Conservation (phyloP, 2,113 vertebrate genomes). For the Cheilinus undulatus region DNA sequence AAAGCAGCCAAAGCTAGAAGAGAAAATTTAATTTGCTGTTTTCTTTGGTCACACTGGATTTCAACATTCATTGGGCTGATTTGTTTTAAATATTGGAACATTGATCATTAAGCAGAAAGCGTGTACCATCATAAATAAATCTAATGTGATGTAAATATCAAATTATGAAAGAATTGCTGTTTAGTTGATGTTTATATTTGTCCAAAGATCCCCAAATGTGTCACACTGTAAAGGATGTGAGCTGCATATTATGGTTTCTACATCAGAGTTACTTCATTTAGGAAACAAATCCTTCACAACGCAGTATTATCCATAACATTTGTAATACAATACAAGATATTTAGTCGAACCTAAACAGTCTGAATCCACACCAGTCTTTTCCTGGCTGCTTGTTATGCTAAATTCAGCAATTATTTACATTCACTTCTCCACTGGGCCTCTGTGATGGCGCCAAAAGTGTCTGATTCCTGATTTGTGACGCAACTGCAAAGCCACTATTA, state of each 20-base stretch:
- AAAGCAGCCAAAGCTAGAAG: not conserved
- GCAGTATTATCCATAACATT: slow-evolving; percentile 11
- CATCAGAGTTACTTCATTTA: slow-evolving; percentile 8
- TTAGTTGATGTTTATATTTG: not conserved
- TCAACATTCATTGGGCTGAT: not conserved
- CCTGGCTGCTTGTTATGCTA: slow-evolving; percentile 1
- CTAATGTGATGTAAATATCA: not conserved
- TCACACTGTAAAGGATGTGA: not conserved
- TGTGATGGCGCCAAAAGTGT: slow-evolving; percentile 63
- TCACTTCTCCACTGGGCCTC: slow-evolving; percentile 45
- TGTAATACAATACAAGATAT: slow-evolving; percentile 41
- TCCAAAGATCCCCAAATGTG: not conserved
- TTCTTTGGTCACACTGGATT: not conserved
- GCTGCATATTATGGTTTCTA: not conserved
- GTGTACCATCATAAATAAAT: too few species aligned
- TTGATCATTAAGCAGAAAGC: not conserved
- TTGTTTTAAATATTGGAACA: not conserved
- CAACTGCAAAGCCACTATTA: slow-evolving; percentile 66
- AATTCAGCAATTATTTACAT: slow-evolving; percentile 62
- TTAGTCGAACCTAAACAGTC: slow-evolving; percentile 39
- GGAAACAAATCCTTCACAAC: slow-evolving; percentile 9
- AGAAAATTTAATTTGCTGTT: not conserved
- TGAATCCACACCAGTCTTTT: slow-evolving; percentile 17
- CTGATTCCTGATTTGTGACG: slow-evolving; percentile 70
- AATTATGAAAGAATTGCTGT: not conserved